Base-by-base conservation (phyloP, 1,140 invertebrate genomes). In the Drosophila pseudoananassae region DNA sequence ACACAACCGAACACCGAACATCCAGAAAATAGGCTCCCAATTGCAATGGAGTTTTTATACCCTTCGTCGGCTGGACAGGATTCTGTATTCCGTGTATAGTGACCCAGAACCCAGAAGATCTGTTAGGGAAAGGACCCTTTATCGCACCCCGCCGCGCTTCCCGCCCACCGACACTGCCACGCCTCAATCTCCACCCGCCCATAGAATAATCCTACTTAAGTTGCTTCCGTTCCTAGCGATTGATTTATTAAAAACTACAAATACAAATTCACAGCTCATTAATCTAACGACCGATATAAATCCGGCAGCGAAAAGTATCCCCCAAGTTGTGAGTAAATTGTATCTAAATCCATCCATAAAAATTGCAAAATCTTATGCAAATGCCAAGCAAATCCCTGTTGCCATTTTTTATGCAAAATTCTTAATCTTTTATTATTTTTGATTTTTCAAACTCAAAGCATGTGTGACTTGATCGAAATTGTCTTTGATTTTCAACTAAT, bases 271-370 rank as follows among this genome's bases (percentile, higher is more conserved):
- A 88, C 82, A 85, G 82, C 83, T 64, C 82, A 82, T 85, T 82
- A 85, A 85, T 87, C 82, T 85, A 82, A 88, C 82, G 83, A 85
- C 82, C 83, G 82, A 85, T 85, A 85, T 85, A 82, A 85, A 85
- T 85, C 82, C 82, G 82, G 83, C 83, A 76, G 82, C 78, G 74
- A 87, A 88, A 82, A 78, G 68, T 88, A 88, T 88, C 46, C 69
- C 71, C 74, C 58, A 78, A 88, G 69, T 85, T 85, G 82, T 85
- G 82, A 85, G 82, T 85, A 85, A 85, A 78, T 87, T 87, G 83
- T 78, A 88, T 82, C 65, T 76, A 82, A 85, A 78, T 81, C 54
- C 69, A 87, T 78, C 36, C 52, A 71, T 64, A 49, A 71, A 47
- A 71, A 79, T 45, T 60, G 65, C 81, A 84, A 68, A 66, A 76